Evolutionary conservation across 2,888 invertebrate genomes (phyloP), one percentile per base, ranked within the genome.

Genomic region (Pandemis heparana): DNA sequence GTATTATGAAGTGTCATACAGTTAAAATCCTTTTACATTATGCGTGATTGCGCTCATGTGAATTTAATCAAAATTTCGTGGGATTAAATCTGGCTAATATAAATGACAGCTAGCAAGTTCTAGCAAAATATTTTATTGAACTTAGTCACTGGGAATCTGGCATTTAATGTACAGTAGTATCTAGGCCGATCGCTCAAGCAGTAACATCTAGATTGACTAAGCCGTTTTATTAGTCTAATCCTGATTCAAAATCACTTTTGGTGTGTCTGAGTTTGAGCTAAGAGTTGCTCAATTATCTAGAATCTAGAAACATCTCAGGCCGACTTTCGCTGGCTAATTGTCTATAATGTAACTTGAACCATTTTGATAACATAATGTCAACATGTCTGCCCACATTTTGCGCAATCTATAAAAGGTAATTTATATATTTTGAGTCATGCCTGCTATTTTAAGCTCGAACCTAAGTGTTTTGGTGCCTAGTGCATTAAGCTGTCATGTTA

Each of bases 71-170:
- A 74, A 70, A 70, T 41, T 74, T 69, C 73, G 73, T 74, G 65
- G 64, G 64, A 70, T 48, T 43, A 43, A 59, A 74, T 59, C n/a
- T 59, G 39, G 18, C 56, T 38, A 67, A n/a, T 9, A 62, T 43
- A 67, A 72, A 62, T 67, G 67, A 68, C 67, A 63, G 60, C 48
- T 10, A 61, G 56, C 75, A 78, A 77, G 77, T 78, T 76, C 64
- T 76, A 77, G 38, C 51, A 65, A 78, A 75, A 70, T 75, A 68
- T 79, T 73, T 78, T 82, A 84, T 83, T 82, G 81, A 81, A 85
- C 81, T 83, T 83, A 85, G 87, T 87, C 89, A 89, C 91, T 94
- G 93, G 92, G 94, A 94, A 92, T 90, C 89, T 94, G 94, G 91
- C 94, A 94, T 94, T 94, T 94, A 92, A 89, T 90, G 86, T 81